Evolutionary conservation across 2,888 invertebrate genomes (phyloP).

Genomic region (Neuroscelio doddi): DNA sequence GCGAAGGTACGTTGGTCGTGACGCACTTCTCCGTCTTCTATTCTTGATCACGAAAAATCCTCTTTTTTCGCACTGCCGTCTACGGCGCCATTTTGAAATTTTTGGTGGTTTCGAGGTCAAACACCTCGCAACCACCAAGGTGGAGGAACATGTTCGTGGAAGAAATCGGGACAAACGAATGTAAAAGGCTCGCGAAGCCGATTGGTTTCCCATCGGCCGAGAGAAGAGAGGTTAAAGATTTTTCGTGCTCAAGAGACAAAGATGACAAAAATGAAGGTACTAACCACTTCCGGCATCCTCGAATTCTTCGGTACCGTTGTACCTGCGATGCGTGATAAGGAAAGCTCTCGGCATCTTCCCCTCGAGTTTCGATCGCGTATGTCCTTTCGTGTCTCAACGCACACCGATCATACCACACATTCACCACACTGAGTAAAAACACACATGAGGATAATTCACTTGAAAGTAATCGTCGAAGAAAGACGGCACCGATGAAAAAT

Average conservation of each 20-base stretch:
- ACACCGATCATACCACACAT: constrained; percentile 36
- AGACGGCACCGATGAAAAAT: no score
- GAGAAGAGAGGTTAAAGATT: no score
- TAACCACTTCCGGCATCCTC: constrained; percentile 62
- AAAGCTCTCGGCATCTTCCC: constrained; percentile 78
- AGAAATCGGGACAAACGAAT: not conserved
- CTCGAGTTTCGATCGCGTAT: constrained; percentile 14
- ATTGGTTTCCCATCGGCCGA: no score
- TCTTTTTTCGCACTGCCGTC: constrained; percentile 3
- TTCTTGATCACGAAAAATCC: constrained; percentile 51
- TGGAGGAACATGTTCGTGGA: not conserved
- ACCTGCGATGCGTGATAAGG: constrained; percentile 77
- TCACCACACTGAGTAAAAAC: no score
- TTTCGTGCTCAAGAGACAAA: not conserved
- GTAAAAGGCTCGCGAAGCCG: not conserved
- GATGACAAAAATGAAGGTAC: no score
- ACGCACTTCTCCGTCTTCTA: constrained; percentile 61
- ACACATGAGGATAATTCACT: no score
- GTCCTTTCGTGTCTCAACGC: not conserved
- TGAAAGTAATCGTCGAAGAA: no score
- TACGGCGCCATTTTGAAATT: constrained; percentile 15
- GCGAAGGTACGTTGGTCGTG: constrained; percentile 58
- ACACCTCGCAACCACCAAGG: constrained; percentile 24
- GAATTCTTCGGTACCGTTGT: constrained; percentile 69
- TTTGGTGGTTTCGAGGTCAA: constrained; percentile 31